Evolutionary conservation across 2,888 invertebrate genomes (phyloP).

Genomic region (Conops quadrifasciatus): DNA sequence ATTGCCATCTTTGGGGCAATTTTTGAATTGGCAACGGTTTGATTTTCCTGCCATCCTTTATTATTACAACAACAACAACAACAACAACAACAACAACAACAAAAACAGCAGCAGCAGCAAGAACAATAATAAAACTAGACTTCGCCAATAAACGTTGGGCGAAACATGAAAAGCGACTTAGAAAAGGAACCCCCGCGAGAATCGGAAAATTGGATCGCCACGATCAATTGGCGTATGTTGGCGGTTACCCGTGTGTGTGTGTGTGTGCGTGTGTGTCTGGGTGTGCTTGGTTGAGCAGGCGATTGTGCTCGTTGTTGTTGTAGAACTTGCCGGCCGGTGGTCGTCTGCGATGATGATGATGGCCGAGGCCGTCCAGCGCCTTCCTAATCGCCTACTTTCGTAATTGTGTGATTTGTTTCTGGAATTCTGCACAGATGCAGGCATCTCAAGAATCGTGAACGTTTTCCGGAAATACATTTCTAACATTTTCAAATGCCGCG

Average conservation of each 20-base stretch:
- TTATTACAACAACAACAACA: neutral
- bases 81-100: neutral
- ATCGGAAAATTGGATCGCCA: conserved; percentile 16
- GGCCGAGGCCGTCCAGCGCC: conserved; percentile 16
- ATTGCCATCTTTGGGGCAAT: conserved; percentile 29
- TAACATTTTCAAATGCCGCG: neutral
- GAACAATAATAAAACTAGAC: neutral
- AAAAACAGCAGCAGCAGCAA: neutral
- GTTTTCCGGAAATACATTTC: conserved; percentile 23
- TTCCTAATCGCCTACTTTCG: conserved; percentile 35
- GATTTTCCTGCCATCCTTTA: conserved; percentile 8
- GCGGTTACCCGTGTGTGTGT: neutral
- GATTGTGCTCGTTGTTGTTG: too few relatives aligned
- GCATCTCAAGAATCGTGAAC: conserved; percentile 14
- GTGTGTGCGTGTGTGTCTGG: neutral
- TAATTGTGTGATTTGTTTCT: conserved; percentile 26
- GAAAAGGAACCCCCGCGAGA: conserved; percentile 27
- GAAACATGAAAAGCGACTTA: conserved; percentile 20
- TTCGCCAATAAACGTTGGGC: conserved; percentile 12
- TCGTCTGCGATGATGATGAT: neutral
- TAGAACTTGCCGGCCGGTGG: neutral
- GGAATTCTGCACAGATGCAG: conserved; percentile 5
- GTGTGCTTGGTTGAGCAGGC: too few relatives aligned
- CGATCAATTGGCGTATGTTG: neutral
- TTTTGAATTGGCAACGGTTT: conserved; percentile 32